Evolutionary conservation across 2,113 vertebrate genomes (phyloP).

Genomic region (Turnix velox): DNA sequence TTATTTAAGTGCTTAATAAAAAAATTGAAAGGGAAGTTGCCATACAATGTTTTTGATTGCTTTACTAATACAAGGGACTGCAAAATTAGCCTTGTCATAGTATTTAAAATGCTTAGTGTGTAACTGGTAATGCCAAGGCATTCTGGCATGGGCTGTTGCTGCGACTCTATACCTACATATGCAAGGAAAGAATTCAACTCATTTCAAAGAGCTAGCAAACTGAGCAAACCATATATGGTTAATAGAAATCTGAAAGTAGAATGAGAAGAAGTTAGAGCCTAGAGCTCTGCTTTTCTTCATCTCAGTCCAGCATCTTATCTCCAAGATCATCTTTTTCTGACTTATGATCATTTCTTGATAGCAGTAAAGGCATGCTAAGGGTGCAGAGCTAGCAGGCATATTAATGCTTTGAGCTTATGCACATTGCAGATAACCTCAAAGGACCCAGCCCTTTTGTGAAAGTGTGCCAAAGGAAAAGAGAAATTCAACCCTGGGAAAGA

Average conservation of each 20-base stretch:
- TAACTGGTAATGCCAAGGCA: neutral
- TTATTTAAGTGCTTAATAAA: neutral
- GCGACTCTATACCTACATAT: neutral
- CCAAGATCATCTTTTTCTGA: neutral
- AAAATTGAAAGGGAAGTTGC: neutral
- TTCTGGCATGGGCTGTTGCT: neutral
- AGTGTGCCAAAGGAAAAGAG: neutral
- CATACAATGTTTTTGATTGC: neutral
- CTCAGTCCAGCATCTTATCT: neutral
- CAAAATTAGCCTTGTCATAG: neutral
- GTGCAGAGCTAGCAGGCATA: neutral
- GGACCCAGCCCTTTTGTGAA: neutral
- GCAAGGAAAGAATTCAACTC: neutral
- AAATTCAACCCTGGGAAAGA: slow-evolving; percentile 32
- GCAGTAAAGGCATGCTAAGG: neutral
- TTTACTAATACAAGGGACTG: neutral
- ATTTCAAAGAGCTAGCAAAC: neutral
- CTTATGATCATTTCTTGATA: neutral
- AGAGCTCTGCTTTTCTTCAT: neutral
- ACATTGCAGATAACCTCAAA: slow-evolving; percentile 17
- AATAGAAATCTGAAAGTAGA: neutral
- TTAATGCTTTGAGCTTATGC: neutral
- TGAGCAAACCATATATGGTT: accelerated
- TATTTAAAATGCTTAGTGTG: neutral
- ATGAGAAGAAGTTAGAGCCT: neutral